Conservation (phyloP, 2,113 vertebrate genomes). For the Cynoglossus semilaevis region DNA sequence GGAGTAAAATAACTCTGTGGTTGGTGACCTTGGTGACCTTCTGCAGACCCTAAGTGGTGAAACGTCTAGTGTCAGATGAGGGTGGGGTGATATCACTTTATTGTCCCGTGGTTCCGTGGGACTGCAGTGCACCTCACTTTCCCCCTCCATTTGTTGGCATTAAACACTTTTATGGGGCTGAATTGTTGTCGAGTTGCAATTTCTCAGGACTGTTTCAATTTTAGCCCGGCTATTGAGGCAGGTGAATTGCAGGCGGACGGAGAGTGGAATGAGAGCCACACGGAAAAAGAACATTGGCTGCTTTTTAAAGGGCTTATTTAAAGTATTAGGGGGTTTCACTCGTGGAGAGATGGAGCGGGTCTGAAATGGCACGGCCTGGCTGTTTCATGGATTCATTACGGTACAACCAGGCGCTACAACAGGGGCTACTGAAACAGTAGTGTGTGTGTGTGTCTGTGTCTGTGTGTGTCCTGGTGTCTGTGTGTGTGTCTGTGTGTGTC, state of each 20-base stretch:
- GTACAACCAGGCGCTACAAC: constrained; percentile 48
- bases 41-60: constrained; percentile 7
- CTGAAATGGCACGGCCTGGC: constrained; percentile 60
- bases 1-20: too few relatives aligned
- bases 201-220: constrained; percentile 61
- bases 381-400: constrained; percentile 65
- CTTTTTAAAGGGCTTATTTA: constrained; percentile 66
- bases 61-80: constrained; percentile 33
- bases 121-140: constrained; percentile 11
- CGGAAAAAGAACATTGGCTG: constrained; percentile 66
- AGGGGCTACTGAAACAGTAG: constrained; percentile 49
- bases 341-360: constrained; percentile 49
- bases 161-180: constrained; percentile 39
- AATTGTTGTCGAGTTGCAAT: constrained; percentile 50
- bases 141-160: constrained; percentile 38
- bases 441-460: constrained; percentile 6
- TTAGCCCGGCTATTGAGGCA: constrained; percentile 34
- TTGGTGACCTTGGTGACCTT: not conserved
- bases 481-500: constrained; percentile 35
- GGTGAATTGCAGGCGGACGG: constrained; percentile 52
- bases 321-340: constrained; percentile 61
- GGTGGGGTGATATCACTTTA: constrained; percentile 23
- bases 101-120: constrained; percentile 5
- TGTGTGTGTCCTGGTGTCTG: constrained; percentile 39
- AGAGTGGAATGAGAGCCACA: constrained; percentile 46